A percentile compares a stretch with the other conserved stretches of the same genome.
Conservation (phyloP, 2,888 invertebrate species). For the Fragum whitleyi region DNA sequence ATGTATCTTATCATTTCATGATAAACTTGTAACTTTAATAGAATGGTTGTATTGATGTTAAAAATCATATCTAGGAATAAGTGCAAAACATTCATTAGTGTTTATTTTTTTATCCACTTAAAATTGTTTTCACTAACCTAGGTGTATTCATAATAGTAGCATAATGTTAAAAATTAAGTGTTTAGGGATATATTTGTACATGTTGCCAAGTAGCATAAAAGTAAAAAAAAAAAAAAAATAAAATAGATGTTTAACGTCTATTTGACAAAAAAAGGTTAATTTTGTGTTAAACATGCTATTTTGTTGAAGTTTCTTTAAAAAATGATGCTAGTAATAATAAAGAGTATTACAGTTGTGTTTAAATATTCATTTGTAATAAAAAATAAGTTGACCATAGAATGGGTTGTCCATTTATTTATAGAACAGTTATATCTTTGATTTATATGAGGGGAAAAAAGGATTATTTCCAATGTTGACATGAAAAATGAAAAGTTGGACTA, state of each 20-base stretch:
- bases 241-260: constrained; percentile 31
- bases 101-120: no score
- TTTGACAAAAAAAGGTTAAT: constrained; percentile 8
- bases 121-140: no score
- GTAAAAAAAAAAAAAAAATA: constrained; percentile 4
- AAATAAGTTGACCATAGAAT: constrained; percentile 18
- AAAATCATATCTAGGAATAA: constrained; percentile 19
- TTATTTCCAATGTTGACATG: no score
- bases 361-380: constrained; percentile 27
- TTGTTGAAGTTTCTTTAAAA: constrained; percentile 19
- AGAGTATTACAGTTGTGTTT: constrained; percentile 12
- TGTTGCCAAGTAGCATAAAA: constrained; percentile 28
- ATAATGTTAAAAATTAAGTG: constrained; percentile 15
- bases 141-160: constrained; percentile 22
- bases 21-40: neutral
- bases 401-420: constrained; percentile 20
- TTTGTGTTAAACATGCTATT: constrained; percentile 13
- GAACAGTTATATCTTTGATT: no score
- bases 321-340: constrained; percentile 17
- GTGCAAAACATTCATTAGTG: no score
- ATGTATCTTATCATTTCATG: constrained; percentile 19
- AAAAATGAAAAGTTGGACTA: no score
- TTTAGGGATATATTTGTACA: constrained; percentile 30
- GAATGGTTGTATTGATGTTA: constrained; percentile 26
- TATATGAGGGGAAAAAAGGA: no score